Conservation (phyloP, 1,140 invertebrate species). For the Pissodes strobi region DNA sequence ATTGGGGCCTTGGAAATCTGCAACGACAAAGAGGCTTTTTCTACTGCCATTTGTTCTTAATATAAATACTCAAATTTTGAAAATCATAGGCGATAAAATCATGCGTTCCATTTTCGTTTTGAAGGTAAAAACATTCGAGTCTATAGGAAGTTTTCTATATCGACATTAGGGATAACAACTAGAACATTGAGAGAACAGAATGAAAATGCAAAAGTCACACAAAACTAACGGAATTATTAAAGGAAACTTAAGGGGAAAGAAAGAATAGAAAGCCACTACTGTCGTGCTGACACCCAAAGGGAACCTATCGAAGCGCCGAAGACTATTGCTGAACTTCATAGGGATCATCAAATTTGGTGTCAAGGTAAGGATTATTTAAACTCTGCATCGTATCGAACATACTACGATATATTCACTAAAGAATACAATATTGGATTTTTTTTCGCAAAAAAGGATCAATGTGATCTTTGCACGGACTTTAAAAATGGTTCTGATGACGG, state of each 20-base stretch:
- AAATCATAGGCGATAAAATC: background rate
- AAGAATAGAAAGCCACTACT: slow-evolving; percentile 4
- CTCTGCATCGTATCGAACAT: background rate
- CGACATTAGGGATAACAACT: background rate
- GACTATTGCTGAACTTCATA: slow-evolving; percentile 3
- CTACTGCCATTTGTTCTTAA: too few relatives aligned
- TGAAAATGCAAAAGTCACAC: background rate
- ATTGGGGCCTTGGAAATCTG: too few relatives aligned
- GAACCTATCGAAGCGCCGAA: slow-evolving; percentile 4
- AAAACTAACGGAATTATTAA: background rate
- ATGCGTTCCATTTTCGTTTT: background rate
- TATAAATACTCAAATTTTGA: too few relatives aligned
- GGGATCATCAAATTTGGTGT: background rate
- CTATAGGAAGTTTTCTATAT: background rate
- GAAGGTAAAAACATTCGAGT: background rate
- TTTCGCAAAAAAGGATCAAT: slow-evolving; percentile 3
- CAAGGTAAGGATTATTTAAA: background rate
- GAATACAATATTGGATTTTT: slow-evolving; percentile 1
- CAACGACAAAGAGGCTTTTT: too few relatives aligned
- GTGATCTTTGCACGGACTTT: background rate
- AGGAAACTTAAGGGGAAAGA: background rate
- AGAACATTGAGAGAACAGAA: background rate
- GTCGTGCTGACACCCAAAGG: background rate
- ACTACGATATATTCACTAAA: background rate
- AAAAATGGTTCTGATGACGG: background rate